Conservation (phyloP, 2,888 invertebrate genomes). For the Lypha dubia region DNA sequence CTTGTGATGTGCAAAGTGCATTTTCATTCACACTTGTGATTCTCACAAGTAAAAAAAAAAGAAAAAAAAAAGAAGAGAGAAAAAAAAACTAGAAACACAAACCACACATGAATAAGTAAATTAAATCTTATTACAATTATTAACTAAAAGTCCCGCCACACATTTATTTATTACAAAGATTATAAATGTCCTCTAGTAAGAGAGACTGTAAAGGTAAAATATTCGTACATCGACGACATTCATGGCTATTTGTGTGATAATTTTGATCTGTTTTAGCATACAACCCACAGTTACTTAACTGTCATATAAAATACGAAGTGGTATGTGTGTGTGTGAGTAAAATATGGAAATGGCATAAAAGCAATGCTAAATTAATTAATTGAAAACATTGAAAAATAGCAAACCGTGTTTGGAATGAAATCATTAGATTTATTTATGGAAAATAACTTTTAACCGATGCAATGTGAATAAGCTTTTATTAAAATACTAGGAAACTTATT, state of each 20-base stretch:
- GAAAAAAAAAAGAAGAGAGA: background rate
- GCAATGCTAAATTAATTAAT: slow-evolving; percentile 44
- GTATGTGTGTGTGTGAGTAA: no score
- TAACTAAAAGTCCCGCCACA: slow-evolving; percentile 66
- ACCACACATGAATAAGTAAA: slow-evolving; percentile 21
- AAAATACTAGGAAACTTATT: no score
- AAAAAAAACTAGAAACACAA: background rate
- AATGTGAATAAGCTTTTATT: background rate
- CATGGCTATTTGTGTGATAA: background rate
- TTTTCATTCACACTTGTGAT: slow-evolving; percentile 63
- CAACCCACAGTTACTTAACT: background rate
- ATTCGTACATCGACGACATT: slow-evolving; percentile 2
- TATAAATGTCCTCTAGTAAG: slow-evolving; percentile 56
- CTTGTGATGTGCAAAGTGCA: slow-evolving; percentile 72
- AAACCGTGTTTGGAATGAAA: slow-evolving; percentile 1
- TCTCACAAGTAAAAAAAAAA: slow-evolving; percentile 34
- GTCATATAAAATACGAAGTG: slow-evolving; percentile 6
- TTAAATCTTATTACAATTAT: slow-evolving; percentile 63
- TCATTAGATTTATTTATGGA: background rate
- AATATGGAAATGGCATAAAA: slow-evolving; percentile 17
- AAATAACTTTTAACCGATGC: background rate
- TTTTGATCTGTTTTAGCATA: slow-evolving; percentile 15
- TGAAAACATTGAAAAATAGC: slow-evolving; percentile 13
- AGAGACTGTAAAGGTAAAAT: slow-evolving; percentile 57
- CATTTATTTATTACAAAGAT: slow-evolving; percentile 41